A percentile compares a stretch with the other conserved stretches of the same genome.
phyloP scores from a whole-genome alignment of 2,888 invertebrate genomes.

The Plebejus melissa region DNA sequence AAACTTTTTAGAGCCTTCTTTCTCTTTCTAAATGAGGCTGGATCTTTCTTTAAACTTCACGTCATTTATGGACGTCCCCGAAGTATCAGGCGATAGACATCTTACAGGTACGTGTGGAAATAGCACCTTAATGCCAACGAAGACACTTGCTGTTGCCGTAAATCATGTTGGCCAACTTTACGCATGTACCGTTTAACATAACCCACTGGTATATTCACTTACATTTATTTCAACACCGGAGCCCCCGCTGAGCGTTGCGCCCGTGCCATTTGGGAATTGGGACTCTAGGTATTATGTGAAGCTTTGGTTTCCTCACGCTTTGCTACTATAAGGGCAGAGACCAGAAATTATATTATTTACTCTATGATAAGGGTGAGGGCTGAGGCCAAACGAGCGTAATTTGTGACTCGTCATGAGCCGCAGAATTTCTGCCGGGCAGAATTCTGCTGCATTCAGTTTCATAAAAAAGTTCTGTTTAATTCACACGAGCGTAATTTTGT shows the following conservation, averaged over 20 bases:
- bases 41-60: too few species aligned
- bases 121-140: slow-evolving; percentile 1
- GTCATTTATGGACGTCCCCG: neutral
- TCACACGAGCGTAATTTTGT: too few species aligned
- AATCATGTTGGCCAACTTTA: slow-evolving; percentile 2
- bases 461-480: too few species aligned
- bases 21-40: too few species aligned
- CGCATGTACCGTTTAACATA: neutral
- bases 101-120: neutral
- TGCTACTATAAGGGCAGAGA: neutral
- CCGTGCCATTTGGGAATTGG: neutral
- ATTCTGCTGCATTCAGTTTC: too few species aligned
- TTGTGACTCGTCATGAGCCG: too few species aligned
- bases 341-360: too few species aligned
- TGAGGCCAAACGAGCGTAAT: too few species aligned
- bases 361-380: too few species aligned
- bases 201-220: neutral
- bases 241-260: neutral
- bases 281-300: neutral
- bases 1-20: too few species aligned
- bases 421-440: too few species aligned
- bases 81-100: slow-evolving; percentile 3
- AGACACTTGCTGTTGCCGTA: neutral
- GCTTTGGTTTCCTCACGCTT: neutral
- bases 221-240: slow-evolving; percentile 13